Base-by-base conservation (phyloP, 2,797 vertebrate genomes). In the Netta rufina region DNA sequence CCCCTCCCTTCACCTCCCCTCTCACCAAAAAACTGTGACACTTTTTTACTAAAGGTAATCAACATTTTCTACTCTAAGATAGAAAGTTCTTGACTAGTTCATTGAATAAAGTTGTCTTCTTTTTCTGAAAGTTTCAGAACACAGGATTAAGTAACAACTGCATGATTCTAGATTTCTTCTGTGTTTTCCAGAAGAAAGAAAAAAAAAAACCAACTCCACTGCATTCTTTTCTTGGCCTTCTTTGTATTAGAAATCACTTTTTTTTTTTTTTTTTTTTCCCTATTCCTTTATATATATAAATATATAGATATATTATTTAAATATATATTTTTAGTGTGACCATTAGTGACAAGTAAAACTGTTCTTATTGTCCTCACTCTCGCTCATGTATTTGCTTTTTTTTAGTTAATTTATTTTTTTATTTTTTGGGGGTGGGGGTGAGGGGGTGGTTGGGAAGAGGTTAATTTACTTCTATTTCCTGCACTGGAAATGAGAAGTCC, bases 41-140 rank as follows among this genome's bases (percentile, higher is more conserved):
- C 33, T 77, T 39, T 51, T 57, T 73, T 79, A n/a, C 8, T 36
- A 57, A 81, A 74, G 18, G 4, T 25, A 49, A 39, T 75, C 22
- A 71, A 57, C 3, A 1, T 64, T 78, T 74, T 71, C 8, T 41
- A 11, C 9, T 43, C 4, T 54, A 33, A 53, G 36, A 32, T 18
- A 20, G 6, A 80, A 85, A 57, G 11, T 47, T 85, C 51, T 65
- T 65, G n/a, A 75, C 2, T 9, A 13, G 3, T 45, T 73, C 24
- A 65, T 12, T 3, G 24, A 25, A 70, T 25, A n/a, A 13, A n/a
- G 2, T 11, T 1, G 12, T 2, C 28, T 67, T 15, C 0, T 28
- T 83, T 73, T 84, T 24, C 33, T 27, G 9, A 38, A 72, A 57
- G 6, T 47, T 72, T 57, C 54, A 76, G 51, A 90, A 25, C 8